Evolutionary conservation across 1,140 invertebrate genomes (phyloP).

Genomic region (Zaprionus taronus): DNA sequence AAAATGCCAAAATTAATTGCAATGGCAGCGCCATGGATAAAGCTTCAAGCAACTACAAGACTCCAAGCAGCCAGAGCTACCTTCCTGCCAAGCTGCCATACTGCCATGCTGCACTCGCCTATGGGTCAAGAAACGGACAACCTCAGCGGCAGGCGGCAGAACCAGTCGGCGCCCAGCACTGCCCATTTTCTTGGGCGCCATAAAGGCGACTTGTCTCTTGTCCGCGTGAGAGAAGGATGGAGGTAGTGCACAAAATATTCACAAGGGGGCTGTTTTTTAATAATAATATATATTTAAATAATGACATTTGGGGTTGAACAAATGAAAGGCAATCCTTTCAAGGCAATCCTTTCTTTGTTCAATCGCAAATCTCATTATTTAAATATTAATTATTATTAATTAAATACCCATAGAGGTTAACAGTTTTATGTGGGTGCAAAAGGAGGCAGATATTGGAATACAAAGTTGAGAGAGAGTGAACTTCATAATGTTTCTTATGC

Average conservation of each 20-base stretch:
- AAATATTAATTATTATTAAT: too few species aligned
- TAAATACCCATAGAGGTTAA: too few species aligned
- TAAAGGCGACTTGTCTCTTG: constrained; percentile 29
- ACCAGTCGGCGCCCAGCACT: constrained; percentile 48
- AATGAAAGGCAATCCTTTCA: too few species aligned
- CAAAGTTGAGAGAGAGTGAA: too few species aligned
- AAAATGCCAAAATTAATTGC: constrained; percentile 83
- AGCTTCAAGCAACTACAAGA: constrained; percentile 33
- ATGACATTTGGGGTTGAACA: background rate
- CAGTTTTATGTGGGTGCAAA: too few species aligned
- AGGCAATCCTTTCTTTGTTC: too few species aligned
- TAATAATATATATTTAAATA: background rate
- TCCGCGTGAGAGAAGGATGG: background rate
- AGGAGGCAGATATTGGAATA: too few species aligned
- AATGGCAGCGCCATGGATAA: constrained; percentile 78
- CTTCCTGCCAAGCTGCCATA: background rate
- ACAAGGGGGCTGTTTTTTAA: background rate
- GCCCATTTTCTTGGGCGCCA: constrained; percentile 65
- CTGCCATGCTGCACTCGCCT: constrained; percentile 45
- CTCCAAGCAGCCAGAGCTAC: background rate
- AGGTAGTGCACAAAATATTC: background rate
- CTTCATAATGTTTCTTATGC: too few species aligned
- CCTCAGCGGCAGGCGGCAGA: constrained; percentile 10
- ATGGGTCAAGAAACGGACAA: constrained; percentile 48
- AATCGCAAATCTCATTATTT: too few species aligned